Base-by-base conservation (phyloP, 2,888 invertebrate genomes). In the Cephus pulcher region DNA sequence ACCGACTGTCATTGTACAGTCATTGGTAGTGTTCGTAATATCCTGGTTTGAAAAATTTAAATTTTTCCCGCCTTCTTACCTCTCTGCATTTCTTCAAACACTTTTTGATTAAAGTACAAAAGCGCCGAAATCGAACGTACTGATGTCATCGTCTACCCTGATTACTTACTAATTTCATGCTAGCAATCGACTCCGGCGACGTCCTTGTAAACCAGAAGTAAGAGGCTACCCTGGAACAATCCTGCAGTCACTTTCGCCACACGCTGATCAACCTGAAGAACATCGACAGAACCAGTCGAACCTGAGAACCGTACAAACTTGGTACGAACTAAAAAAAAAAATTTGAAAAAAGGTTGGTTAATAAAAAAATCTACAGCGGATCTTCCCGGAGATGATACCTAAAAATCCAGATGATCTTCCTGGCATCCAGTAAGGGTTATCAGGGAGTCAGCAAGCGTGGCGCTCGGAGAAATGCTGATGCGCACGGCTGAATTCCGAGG, bases 401-500 rank as follows among this genome's bases (percentile, higher is more conserved):
- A 34, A 71, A n/a, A 71, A 56, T 56, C 40, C 40, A 0, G 40
- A 56, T 0, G 40, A 56, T 56, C 40, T 56, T 56, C 40, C 40
- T 56, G 40, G 40, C 40, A 56, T 56, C 23, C 40, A 56, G 40
- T 9, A 23, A 56, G 40, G 40, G 40, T 56, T 56, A 56, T 56
- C 40, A 56, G 40, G 40, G 23, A 56, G 40, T 23, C 15, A 56
- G 40, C 40, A 23, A 56, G 40, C 40, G 40, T 56, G 40, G 40
- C 40, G 40, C 40, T 79, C 76, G 84, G 86, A 87, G 88, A 87
- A 88, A 87, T 87, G 86, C 82, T 88, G 90, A 90, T 90, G 89
- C 91, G 90, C 90, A 89, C 90, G 89, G 90, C 88, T 91, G 91
- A 89, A 87, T 88, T 69, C 87, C 82, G 90, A 90, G 91, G 91